phyloP scores from a whole-genome alignment of 2,797 vertebrate genomes.

The Thamnophis elegans region DNA sequence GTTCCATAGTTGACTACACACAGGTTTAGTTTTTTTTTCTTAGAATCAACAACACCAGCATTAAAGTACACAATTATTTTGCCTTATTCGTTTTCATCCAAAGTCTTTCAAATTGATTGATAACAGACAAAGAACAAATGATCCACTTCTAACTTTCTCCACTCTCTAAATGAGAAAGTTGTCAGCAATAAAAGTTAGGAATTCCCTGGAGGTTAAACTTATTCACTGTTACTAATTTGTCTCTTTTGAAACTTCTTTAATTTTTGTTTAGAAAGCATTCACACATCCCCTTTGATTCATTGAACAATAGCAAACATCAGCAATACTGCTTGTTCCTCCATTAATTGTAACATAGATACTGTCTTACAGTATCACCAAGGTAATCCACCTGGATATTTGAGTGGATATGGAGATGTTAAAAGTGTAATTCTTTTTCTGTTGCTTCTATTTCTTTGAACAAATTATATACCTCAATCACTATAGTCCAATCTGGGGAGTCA shows the following conservation, averaged over 20 bases:
- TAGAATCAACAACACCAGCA: neutral
- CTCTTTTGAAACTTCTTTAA: neutral
- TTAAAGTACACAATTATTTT: neutral
- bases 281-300: neutral
- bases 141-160: neutral
- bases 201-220: neutral
- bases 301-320: neutral
- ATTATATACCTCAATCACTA: neutral
- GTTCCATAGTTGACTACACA: neutral
- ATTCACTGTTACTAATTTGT: neutral
- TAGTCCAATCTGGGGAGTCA: neutral
- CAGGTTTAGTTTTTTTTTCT: neutral
- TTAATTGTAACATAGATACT: neutral
- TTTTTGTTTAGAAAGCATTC: neutral
- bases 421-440: neutral
- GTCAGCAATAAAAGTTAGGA: neutral
- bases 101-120: neutral
- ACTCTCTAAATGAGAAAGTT: neutral
- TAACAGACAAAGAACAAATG: neutral
- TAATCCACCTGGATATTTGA: neutral
- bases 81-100: neutral
- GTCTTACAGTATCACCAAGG: neutral
- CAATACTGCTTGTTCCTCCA: neutral
- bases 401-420: neutral
- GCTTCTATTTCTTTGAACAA: neutral